Base-by-base conservation (phyloP, 2,113 vertebrate genomes). In the Anarhynchus alexandrinus region DNA sequence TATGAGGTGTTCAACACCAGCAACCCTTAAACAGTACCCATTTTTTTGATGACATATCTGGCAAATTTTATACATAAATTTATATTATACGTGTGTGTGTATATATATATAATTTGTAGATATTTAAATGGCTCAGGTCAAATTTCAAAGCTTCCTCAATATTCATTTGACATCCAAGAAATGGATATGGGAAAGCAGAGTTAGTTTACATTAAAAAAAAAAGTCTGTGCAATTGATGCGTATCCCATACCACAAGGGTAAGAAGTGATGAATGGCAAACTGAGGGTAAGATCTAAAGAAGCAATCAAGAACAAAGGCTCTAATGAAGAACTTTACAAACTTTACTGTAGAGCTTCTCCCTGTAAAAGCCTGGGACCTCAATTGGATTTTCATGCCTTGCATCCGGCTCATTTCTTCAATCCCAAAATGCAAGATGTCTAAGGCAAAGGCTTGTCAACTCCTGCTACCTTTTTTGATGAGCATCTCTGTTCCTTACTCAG, bases 221-320 rank as follows among this genome's bases (percentile, higher is more conserved):
- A 19, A 26, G 7, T 5, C 34, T 34, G 2, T 52, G 20, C 15
- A 65, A 66, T 42, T 0, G 1, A 12, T 40, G 6, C 15, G 62
- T 36, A n/a, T 52, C 9, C 14, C 23, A 16, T 40, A 77, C 15
- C 26, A 81, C 21, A 67, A 55, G 11, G 13, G 42, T 47, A 70
- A 49, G 30, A 84, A 81, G 47, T 9, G 32, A 40, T 29, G 42
- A 64, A 10, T 9, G 10, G 25, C 6, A 66, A 64, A 65, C 18
- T 34, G 32, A 82, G 47, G 70, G 32, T 26, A 64, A 38, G 14
- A 42, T 29, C 34, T n/a, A 49, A 43, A 87, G 18, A 54, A 84
- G 11, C 10, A 71, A 59, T 47, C 5, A 26, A 58, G 58, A 49
- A 26, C 1, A 4, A 89, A 90, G 9, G 3, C 21, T 58, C 23